phyloP scores from a whole-genome alignment of 2,113 vertebrate species.

The Ciconia maguari region DNA sequence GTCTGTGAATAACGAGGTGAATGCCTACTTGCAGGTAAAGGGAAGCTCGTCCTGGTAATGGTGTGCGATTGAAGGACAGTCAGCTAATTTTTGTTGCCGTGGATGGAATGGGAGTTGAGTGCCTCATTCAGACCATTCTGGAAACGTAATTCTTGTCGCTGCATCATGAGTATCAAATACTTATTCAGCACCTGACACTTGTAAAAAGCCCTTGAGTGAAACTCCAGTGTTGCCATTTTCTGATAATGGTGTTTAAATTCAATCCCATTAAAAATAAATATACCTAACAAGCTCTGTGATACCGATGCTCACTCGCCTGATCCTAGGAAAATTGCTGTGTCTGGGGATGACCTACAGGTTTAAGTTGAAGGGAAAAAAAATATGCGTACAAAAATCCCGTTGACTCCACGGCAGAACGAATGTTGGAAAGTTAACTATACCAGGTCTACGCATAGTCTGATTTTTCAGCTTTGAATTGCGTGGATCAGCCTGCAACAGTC shows the following conservation, averaged over 20 bases:
- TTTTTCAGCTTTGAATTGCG: background rate
- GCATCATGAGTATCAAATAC: background rate
- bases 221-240: background rate
- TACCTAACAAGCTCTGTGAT: background rate
- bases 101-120: background rate
- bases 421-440: background rate
- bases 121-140: background rate
- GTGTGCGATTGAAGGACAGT: background rate
- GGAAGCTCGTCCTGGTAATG: background rate
- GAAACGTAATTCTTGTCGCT: background rate
- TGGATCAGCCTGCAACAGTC: no score
- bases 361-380: background rate
- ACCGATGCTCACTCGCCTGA: background rate
- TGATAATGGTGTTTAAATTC: background rate
- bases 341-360: background rate
- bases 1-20: background rate
- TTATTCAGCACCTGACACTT: background rate
- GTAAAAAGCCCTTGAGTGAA: background rate
- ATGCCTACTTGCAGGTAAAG: background rate
- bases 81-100: background rate
- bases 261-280: background rate
- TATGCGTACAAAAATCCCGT: background rate
- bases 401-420: background rate
- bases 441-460: rapidly evolving
- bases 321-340: background rate